A percentile compares a stretch with the other conserved stretches of the same genome.
phyloP scores from a whole-genome alignment of 2,113 vertebrate species.

The Desmodus rotundus region DNA sequence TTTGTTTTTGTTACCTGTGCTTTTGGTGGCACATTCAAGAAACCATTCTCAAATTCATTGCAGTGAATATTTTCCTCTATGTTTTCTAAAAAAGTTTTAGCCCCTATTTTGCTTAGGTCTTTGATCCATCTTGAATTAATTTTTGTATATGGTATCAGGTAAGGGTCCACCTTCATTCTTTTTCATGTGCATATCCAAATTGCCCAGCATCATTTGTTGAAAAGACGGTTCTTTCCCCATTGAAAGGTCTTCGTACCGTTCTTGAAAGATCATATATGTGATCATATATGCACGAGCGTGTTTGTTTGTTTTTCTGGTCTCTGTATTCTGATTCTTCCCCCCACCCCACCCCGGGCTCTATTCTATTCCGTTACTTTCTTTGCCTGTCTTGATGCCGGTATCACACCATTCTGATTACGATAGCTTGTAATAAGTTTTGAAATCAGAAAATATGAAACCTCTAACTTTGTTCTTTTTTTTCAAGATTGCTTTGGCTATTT shows the following conservation, averaged over 20 bases:
- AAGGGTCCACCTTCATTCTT: not conserved
- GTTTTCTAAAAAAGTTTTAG: not conserved
- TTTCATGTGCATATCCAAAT: not conserved
- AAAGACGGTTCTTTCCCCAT: not conserved
- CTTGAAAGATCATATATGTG: not conserved
- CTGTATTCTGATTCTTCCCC: not conserved
- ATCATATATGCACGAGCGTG: not conserved
- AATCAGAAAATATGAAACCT: not conserved
- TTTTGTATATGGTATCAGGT: not conserved
- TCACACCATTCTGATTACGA: not conserved
- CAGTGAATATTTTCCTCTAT: not conserved
- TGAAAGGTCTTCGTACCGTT: not conserved
- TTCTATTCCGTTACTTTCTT: not conserved
- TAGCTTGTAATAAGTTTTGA: not conserved
- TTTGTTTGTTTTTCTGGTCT: not conserved
- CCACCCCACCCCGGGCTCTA: not conserved
- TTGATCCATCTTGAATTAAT: not conserved
- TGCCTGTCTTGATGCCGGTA: not conserved
- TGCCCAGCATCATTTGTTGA: not conserved
- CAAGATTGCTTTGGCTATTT: not conserved
- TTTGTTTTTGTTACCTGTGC: not conserved
- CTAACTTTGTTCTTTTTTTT: not conserved
- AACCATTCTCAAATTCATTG: not conserved
- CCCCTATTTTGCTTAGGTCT: not conserved
- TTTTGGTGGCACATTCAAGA: not conserved